A percentile compares a stretch with the other conserved stretches of the same genome.
Evolutionary conservation across 2,797 vertebrate genomes (phyloP).

Genomic region (Halcyon smyrnensis): DNA sequence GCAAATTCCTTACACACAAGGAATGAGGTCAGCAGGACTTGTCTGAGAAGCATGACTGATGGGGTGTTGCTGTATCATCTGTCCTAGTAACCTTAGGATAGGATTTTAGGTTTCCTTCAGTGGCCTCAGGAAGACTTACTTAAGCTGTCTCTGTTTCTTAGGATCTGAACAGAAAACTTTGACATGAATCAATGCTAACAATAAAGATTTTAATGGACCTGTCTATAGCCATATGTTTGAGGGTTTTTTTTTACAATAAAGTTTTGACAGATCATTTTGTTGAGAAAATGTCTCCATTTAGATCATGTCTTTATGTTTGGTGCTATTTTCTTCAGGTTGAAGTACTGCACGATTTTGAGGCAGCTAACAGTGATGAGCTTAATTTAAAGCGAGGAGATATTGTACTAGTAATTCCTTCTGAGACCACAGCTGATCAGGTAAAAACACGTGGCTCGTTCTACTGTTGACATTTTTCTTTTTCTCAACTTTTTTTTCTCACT

Average conservation of each 20-base stretch:
- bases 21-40: not conserved
- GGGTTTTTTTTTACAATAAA: not conserved
- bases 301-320: not conserved
- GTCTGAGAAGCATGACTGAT: not conserved
- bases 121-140: not conserved
- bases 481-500: not conserved
- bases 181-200: not conserved
- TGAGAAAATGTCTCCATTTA: not conserved
- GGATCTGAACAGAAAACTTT: not conserved
- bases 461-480: not conserved
- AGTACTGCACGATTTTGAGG: constrained; percentile 94
- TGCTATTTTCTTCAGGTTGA: constrained; percentile 84
- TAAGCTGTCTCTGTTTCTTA: not conserved
- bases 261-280: not conserved
- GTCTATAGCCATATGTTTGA: not conserved
- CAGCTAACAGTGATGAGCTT: constrained; percentile 94
- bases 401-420: constrained; percentile 90
- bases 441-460: not conserved
- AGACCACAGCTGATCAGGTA: constrained; percentile 92
- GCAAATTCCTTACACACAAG: not conserved
- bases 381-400: constrained; percentile 89
- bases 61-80: not conserved
- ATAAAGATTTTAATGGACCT: not conserved
- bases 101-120: not conserved
- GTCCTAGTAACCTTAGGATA: not conserved